Conservation (phyloP, 37 sponge, comb jelly and placozoan species). For the Tethya wilhelma region DNA sequence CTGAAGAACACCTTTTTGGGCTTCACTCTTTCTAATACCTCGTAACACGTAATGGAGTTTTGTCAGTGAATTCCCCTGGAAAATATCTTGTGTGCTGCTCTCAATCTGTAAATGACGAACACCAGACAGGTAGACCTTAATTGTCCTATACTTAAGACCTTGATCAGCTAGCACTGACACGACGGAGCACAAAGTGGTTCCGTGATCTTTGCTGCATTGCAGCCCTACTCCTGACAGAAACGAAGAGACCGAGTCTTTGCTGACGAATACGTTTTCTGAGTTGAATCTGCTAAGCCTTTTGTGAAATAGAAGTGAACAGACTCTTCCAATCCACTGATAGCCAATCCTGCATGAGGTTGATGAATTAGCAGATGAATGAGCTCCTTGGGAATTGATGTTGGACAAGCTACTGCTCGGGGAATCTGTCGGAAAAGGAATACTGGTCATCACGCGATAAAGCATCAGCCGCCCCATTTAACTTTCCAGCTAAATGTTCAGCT, state of each 20-base stretch:
- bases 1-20: too few species aligned
- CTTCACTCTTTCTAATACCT: too few species aligned
- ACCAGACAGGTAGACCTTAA: conserved; percentile 28
- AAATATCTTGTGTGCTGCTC: conserved; percentile 13
- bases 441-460: neutral
- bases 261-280: neutral
- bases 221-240: neutral
- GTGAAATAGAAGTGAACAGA: conserved; percentile 13
- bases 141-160: neutral
- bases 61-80: conserved; percentile 21
- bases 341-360: conserved; percentile 24
- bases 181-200: conserved; percentile 1
- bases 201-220: neutral
- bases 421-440: neutral
- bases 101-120: conserved; percentile 39
- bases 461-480: conserved; percentile 29
- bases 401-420: neutral
- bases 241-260: conserved; percentile 2
- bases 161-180: neutral
- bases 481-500: conserved; percentile 19
- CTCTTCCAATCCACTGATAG: conserved; percentile 11
- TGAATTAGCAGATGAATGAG: neutral
- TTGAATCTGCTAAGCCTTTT: conserved; percentile 12
- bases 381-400: neutral
- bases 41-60: conserved; percentile 37